Base-by-base conservation (phyloP, 2,797 vertebrate genomes). In the Kryptolebias ocellatus region DNA sequence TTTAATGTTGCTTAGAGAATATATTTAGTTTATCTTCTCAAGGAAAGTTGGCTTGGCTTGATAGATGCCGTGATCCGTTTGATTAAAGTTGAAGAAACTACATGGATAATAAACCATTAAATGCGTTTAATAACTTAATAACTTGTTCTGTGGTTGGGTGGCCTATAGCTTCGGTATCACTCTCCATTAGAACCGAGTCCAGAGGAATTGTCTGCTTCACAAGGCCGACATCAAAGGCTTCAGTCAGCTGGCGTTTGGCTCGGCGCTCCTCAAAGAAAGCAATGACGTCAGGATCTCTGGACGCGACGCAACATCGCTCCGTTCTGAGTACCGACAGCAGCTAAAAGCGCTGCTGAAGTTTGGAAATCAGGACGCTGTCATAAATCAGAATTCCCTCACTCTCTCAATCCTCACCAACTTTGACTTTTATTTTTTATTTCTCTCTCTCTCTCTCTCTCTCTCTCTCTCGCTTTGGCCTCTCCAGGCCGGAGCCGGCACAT, bases 401-500 rank as follows among this genome's bases (percentile, higher is more conserved):
- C 81, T 49, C 76, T 74, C 67, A 15, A 66, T 74, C 70, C 59
- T 79, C 45, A 42, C 74, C 64, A 42, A 42, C 73, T 72, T 68
- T 67, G 73, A 28, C 63, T 55, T 72, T 27, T 69, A 10, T 50
- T 47, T 53, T 39, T 72, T 49, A 24, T 24, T 24, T 24, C 20
- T 24, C 20, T 24, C 20, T 24, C 20, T 24, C 20, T 24, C 20
- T 24, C 20, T 24, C 20, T 24, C 20, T 24, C 20, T 24, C 20
- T 24, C 20, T 46, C 51, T 39, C 52, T 44, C 70, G 20, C 72
- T 53, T 20, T 39, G 5, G 70, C 67, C 76, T 76, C 60, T 57
- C 71, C 57, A 70, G 24, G 77, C 90, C 85, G 88, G 81, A 86
- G 85, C 88, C 74, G 80, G 88, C 93, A 93, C 84, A 91, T 94